Base-by-base conservation (phyloP, 1,140 invertebrate genomes). In the Drosophila nannoptera region DNA sequence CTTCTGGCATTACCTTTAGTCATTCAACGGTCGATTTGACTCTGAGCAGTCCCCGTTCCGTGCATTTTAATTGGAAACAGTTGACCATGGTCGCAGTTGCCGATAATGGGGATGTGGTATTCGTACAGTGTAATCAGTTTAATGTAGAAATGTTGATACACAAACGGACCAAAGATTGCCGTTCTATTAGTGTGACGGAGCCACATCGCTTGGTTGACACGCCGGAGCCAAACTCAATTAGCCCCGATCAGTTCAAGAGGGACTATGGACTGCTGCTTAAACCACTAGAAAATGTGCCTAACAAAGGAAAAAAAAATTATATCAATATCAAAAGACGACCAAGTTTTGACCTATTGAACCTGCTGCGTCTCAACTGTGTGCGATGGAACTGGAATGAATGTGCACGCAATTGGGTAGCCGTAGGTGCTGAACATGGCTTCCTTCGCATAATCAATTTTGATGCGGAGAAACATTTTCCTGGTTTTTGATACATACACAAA, bases 341-440 rank as follows among this genome's bases (percentile, higher is more conserved):
- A 0, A 59, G 8, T 29, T 31, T 42, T n/a, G 59, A 87, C 50
- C 40, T 77, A 0, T 11, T 59, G 4, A 50, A 22, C 5, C 52
- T 74, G 7, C 63, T 73, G 8, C 76, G 84, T 5, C 58, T 73
- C 0, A 89, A 87, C 36, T 66, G 46, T 4, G 64, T 78, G 16
- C 71, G 74, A 8, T 88, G 64, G 46, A 89, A 89, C 58, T 63
- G 69, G 54, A 89, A 89, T 58, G 31, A 11, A 7, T 7, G 36
- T 0, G 75, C 60, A 1, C 38, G 52, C 8, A 56, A 50, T 4
- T 86, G 78, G 73, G 46, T 88, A 11, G 87, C 87, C 42, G 49
- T 75, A 12, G 87, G 87, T 5, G 76, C 81, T 29, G 87, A 88
- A 40, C 78, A 88, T 45, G 87, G 87, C n/a, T 55, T 88, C 32